Conservation (phyloP, 1,140 invertebrate species). For the Solen grandis region DNA sequence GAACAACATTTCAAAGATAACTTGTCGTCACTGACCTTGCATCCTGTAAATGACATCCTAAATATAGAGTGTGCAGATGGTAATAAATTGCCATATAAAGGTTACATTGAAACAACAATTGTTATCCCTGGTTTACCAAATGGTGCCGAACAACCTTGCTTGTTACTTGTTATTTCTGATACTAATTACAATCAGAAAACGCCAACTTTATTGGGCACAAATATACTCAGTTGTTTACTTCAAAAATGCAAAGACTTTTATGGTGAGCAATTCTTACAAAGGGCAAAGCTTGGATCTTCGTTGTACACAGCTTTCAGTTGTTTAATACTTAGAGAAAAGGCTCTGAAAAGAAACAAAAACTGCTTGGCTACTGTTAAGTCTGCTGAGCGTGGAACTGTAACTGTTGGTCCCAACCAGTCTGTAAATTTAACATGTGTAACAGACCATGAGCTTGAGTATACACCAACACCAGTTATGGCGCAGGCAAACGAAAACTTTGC, state of each 20-base stretch:
- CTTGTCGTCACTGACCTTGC: neutral
- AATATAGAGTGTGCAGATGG: conserved; percentile 41
- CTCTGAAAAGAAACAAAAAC: conserved; percentile 16
- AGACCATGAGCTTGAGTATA: neutral
- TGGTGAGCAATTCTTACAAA: conserved; percentile 31
- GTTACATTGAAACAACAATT: conserved; percentile 6
- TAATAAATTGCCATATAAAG: conserved; percentile 11
- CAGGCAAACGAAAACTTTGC: neutral
- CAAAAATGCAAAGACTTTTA: neutral
- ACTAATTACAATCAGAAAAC: conserved; percentile 10
- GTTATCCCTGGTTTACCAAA: neutral
- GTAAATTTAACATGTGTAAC: conserved; percentile 21
- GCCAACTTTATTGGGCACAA: neutral
- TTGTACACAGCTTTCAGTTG: conserved; percentile 12
- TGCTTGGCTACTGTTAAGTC: neutral
- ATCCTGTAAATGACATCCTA: neutral
- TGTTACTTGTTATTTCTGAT: neutral
- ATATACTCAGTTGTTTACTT: conserved; percentile 2
- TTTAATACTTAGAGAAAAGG: conserved; percentile 7
- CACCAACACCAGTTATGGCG: neutral
- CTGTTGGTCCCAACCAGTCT: neutral
- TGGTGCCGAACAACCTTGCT: neutral
- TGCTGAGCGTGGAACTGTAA: neutral
- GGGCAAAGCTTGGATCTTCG: neutral
- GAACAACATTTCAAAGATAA: conserved; percentile 14